A percentile compares a stretch with the other conserved stretches of the same genome.
These are phyloP conservation scores for Melanostigma gelatinosum DNA, from an alignment of 2,113 vertebrate species.

Conservation along the genomic window DNA sequence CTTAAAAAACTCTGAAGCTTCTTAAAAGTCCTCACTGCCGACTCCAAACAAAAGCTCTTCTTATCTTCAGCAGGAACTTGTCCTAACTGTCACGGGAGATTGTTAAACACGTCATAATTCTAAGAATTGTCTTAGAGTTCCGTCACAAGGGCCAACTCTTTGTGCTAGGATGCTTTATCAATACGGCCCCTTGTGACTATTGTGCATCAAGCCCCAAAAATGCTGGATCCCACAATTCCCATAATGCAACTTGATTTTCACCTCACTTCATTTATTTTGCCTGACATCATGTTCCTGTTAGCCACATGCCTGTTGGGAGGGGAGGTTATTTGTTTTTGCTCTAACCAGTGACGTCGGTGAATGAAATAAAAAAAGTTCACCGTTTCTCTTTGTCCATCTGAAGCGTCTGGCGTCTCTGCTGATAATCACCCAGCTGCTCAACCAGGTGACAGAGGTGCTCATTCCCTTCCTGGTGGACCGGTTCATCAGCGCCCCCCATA, in stretches of 20 bases:
- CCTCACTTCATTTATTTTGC: no score
- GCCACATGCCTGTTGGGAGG: neutral
- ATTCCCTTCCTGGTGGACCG: slow-evolving; percentile 83
- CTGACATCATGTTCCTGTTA: neutral
- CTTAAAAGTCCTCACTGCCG: neutral
- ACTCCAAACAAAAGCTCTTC: neutral
- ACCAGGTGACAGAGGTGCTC: slow-evolving; percentile 84
- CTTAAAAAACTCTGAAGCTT: neutral
- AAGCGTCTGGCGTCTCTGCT: slow-evolving; percentile 84
- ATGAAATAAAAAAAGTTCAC: neutral
- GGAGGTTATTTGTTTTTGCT: neutral
- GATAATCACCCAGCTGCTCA: slow-evolving; percentile 83
- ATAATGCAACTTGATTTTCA: neutral
- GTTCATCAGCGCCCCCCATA: slow-evolving; percentile 70
- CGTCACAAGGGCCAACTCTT: neutral
- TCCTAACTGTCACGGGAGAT: neutral
- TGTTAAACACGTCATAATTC: neutral
- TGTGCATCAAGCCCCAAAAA: neutral
- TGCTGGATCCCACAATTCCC: neutral
- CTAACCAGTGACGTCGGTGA: neutral
- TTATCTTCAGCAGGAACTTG: neutral
- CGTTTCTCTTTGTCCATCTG: neutral
- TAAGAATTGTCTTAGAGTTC: neutral
- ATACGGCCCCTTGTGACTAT: neutral
- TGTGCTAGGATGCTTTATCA: neutral